Base-by-base conservation (phyloP, 2,797 vertebrate species). In the Vultur gryphus region DNA sequence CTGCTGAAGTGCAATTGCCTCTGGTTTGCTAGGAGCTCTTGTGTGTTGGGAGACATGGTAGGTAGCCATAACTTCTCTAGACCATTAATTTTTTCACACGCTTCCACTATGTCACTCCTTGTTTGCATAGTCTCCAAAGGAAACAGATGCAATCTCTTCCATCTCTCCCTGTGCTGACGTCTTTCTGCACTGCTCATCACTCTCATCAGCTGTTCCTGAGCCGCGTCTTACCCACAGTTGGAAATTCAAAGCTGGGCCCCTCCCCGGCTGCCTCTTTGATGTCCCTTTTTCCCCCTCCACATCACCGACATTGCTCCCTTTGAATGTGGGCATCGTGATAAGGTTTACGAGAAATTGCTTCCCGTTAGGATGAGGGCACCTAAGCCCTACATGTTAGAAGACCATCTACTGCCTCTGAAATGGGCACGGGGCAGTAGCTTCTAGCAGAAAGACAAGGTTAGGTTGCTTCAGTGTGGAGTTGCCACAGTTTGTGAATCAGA, bases 171-270 rank as follows among this genome's bases (percentile, higher is more conserved):
- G 0, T 84, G 71, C 89, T 95, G 93, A 96, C 89, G 90, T 95
- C 89, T 96, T 96, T 97, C 89, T 71, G 31, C 1, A 5, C 80
- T 24, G 15, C 87, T 93, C 94, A 95, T 93, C 86, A 15, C 48
- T 83, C 91, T 79, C 92, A 93, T 95, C 94, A 97, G 89, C 92
- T 96, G 92, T 92, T 93, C 73, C 85, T 76, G 88, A 90, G 61
- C 76, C 9, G 9, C 76, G 43, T 96, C 81, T 83, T 89, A 85
- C 52, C 80, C 89, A 90, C 84, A 65, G 80, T 31, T 95, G 69
- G 65, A 86, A 97, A 97, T 91, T 91, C 86, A 96, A 94, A 97
- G 92, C 69, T 2, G 14, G 54, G 87, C 58, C 71, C 49, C 78
- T 90, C 81, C 87, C 72, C 3, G 20, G 49, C 43, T 83, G 33